phyloP scores from a whole-genome alignment of 2,113 vertebrate genomes.

The Caretta caretta region DNA sequence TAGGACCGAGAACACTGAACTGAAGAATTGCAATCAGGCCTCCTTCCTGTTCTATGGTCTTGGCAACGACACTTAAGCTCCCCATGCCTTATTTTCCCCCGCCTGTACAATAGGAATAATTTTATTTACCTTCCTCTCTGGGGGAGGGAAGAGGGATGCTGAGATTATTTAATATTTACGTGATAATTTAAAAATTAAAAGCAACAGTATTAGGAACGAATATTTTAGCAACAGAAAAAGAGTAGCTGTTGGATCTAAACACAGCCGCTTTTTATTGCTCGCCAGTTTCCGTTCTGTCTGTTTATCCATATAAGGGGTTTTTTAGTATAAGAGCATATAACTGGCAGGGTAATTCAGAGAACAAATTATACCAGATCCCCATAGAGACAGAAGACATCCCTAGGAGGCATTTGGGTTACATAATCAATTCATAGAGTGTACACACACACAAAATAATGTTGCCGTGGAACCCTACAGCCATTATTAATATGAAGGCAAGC shows the following conservation, averaged over 20 bases:
- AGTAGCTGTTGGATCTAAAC: slow-evolving; percentile 3
- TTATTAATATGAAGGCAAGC: slow-evolving; percentile 13
- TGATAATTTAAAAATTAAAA: not conserved
- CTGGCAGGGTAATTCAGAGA: slow-evolving; percentile 53
- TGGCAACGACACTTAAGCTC: not conserved
- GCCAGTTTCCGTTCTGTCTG: slow-evolving; percentile 9
- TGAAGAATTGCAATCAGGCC: not conserved
- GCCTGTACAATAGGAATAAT: not conserved
- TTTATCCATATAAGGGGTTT: not conserved
- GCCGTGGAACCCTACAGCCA: slow-evolving; percentile 40
- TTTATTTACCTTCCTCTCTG: not conserved
- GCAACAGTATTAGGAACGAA: not conserved
- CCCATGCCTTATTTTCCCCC: not conserved
- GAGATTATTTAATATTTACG: not conserved
- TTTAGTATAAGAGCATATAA: not conserved
- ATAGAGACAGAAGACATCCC: slow-evolving; percentile 48
- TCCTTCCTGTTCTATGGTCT: not conserved
- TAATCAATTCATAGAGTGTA: slow-evolving; percentile 26
- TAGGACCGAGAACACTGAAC: not conserved
- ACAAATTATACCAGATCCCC: slow-evolving; percentile 43
- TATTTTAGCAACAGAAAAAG: slow-evolving; percentile 2
- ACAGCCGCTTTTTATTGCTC: slow-evolving; percentile 3
- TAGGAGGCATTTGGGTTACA: slow-evolving; percentile 47
- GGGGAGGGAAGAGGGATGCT: not conserved
- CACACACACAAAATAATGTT: slow-evolving; percentile 30